Base-by-base conservation (phyloP, 2,797 vertebrate genomes). In the Lutra lutra region DNA sequence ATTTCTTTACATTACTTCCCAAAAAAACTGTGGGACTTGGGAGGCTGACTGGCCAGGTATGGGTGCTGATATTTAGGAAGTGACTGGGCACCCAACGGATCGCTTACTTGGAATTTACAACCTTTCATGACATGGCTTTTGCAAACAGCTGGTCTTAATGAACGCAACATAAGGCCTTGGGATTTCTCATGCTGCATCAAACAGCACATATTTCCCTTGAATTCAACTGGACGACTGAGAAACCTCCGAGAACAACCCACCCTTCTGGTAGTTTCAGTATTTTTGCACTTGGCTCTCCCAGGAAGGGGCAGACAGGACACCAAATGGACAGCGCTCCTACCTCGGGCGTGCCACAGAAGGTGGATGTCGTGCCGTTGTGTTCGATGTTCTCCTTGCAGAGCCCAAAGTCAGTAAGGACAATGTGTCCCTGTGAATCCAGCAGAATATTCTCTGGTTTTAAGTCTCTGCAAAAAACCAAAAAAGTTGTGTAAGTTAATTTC, bases 311-410 rank as follows among this genome's bases (percentile, higher is more conserved):
- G 80, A 35, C 1, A 0, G 20, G 75, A 21, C 5, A 54, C 27
- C 35, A 15, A 51, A 32, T 4, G 7, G n/a, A 46, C n/a, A 35
- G 1, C 2, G 25, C 23, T 9, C 97, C 0, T 99, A 99, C 99
- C 99, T 99, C 99, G 0, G 99, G 99, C 0, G 99, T 99, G 98
- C 99, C 99, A 0, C 99, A 99, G 99, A 99, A 99, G 9, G 99
- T 99, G 66, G 99, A 99, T 0, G 99, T 99, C 0, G 99, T 99
- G 96, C 99, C 99, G 0, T 99, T 99, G 97, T 99, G 99, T 95
- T 99, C 99, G 1, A 99, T 99, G 98, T 99, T 99, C 98, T 99
- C 99, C 97, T 99, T 99, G 99, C 99, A 99, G 94, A 99, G 99
- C 60, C 99, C 99, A 6, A 99, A 99, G 98, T 99, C 99, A 7